These are phyloP conservation scores for Todus mexicanus DNA, from an alignment of 2,797 vertebrate genomes.

Conservation along the genomic window DNA sequence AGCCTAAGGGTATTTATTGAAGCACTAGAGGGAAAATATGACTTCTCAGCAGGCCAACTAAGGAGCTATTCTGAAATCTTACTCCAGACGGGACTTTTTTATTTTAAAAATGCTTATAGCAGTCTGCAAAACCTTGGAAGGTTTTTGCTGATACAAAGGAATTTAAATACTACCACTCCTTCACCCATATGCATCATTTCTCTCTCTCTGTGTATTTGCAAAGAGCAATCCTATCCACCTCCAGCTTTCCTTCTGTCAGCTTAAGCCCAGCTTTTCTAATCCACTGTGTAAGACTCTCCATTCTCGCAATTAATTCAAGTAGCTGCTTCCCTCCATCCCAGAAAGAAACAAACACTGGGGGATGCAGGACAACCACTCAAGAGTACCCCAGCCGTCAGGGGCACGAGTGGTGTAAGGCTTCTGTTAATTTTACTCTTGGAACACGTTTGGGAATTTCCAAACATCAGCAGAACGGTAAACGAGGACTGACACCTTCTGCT, in stretches of 20 bases:
- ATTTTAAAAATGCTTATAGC: not conserved
- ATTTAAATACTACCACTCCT: not conserved
- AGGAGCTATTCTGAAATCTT: not conserved
- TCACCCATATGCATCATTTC: not conserved
- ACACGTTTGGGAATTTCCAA: not conserved
- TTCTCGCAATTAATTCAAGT: not conserved
- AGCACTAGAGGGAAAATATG: not conserved
- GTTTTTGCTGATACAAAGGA: not conserved
- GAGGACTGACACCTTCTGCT: not conserved
- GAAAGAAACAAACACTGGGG: not conserved
- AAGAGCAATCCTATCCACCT: not conserved
- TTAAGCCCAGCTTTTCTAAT: not conserved
- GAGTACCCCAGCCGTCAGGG: not conserved
- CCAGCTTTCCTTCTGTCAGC: not conserved
- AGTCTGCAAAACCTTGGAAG: not conserved
- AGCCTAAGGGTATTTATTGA: not conserved
- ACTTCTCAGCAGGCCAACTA: not conserved
- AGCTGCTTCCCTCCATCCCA: not conserved
- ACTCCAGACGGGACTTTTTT: not conserved
- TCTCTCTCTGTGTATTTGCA: not conserved
- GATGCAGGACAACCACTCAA: not conserved
- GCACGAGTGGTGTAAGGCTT: not conserved
- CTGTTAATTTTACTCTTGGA: not conserved
- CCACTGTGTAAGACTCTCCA: not conserved
- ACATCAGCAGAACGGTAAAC: not conserved